Percentiles rank a stretch among this genome's conserved stretches.
Evolutionary conservation across 2,888 invertebrate genomes (phyloP).

Genomic region (Antitype chi): DNA sequence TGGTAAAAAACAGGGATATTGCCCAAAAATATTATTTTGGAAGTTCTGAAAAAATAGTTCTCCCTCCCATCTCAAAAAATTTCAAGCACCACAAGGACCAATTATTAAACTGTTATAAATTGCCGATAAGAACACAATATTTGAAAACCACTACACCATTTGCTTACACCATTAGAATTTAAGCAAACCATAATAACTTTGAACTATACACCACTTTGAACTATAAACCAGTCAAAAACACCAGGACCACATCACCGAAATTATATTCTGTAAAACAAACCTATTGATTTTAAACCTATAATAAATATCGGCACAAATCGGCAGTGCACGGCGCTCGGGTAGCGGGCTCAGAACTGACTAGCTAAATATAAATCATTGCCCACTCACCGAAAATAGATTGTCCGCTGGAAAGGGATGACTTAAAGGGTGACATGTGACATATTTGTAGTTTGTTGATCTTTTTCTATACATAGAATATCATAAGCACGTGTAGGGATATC

Average conservation of each 20-base stretch:
- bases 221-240: constrained; percentile 16
- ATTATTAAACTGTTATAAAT: background rate
- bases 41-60: background rate
- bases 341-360: constrained; percentile 55
- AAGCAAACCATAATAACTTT: background rate
- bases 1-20: background rate
- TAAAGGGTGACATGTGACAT: constrained; percentile 63
- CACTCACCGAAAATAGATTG: constrained; percentile 61
- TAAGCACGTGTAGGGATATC: background rate
- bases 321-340: constrained; percentile 30
- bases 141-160: background rate
- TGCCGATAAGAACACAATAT: background rate
- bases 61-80: background rate
- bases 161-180: background rate
- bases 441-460: constrained; percentile 57
- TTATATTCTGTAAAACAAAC: constrained; percentile 1
- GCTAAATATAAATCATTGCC: constrained; percentile 64
- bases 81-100: background rate
- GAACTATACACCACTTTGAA: background rate
- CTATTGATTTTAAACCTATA: constrained; percentile 43
- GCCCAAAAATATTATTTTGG: background rate
- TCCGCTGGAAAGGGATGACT: constrained; percentile 62
- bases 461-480: constrained; percentile 33
- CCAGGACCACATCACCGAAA: constrained; percentile 43
- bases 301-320: constrained; percentile 31